Evolutionary conservation across 2,888 invertebrate species (phyloP), one percentile per base, ranked within the genome.

Genomic region (Noctua fimbriata): DNA sequence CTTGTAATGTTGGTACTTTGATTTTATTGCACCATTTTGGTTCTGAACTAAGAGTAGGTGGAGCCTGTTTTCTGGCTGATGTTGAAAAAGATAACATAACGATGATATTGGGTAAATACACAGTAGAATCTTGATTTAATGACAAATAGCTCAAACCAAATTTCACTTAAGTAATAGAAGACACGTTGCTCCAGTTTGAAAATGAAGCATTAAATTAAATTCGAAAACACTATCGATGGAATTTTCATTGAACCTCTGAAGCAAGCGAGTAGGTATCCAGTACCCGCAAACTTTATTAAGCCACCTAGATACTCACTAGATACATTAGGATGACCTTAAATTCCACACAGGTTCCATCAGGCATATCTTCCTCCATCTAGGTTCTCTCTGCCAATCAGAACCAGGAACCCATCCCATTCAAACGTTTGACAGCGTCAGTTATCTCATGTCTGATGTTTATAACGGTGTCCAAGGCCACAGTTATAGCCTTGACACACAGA

Each of bases 401-500:
- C 6, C 32, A 77, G 77, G 63, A 81, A 83, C 36, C 67, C 7
- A 66, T 69, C 21, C 60, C 49, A 52, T 58, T 69, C 67, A 71
- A 36, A 52, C 28, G 60, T 79, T 77, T 70, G 44, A 77, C 82
- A 76, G 49, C 58, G 21, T 66, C 73, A 77, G 72, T 83, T 88
- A 87, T 90, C 90, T 84, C 65, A 60, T 84, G 7, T 36, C 60
- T 87, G 89, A 82, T 84, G 78, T 87, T 89, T 87, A 87, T 89
- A 87, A 89, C 87, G 84, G 88, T 76, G 72, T 60, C 49, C 86
- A 89, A 89, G 89, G 88, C 88, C 90, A 92, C 91, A 65, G 66
- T 90, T 86, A 90, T 90, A 92, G 89, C 93, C 93, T 94, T 94
- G 94, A 90, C 90, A 85, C 36, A 85, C 74, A 80, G 80, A 63